phyloP scores from a whole-genome alignment of 1,140 invertebrate genomes.

The Scaptomyza hsui region DNA sequence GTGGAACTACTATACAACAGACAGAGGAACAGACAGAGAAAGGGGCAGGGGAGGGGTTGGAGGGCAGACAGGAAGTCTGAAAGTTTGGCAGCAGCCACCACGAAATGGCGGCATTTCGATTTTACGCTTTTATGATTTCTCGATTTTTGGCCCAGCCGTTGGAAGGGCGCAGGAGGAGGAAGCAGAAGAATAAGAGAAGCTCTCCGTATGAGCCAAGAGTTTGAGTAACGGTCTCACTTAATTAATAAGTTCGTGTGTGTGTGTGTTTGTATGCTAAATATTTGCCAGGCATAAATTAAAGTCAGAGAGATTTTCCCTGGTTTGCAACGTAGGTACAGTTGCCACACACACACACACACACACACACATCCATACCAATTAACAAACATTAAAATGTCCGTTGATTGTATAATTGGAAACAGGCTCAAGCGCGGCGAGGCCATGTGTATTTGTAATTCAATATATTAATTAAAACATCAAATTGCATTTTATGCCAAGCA shows the following conservation, averaged over 20 bases:
- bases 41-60: neutral
- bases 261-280: conserved; percentile 74
- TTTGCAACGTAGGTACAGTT: conserved; percentile 61
- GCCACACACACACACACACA: conserved; percentile 16
- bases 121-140: conserved; percentile 82
- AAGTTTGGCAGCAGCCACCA: conserved; percentile 69
- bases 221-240: conserved; percentile 52
- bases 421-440: conserved; percentile 1
- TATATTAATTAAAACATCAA: conserved; percentile 82
- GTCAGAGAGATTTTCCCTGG: conserved; percentile 2
- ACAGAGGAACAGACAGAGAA: conserved; percentile 5
- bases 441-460: conserved; percentile 63
- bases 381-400: conserved; percentile 55
- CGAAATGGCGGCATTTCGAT: conserved; percentile 76
- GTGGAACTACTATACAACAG: neutral
- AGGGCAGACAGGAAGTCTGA: conserved; percentile 56
- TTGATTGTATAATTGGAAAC: conserved; percentile 70
- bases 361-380: conserved; percentile 23
- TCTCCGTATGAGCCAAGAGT: conserved; percentile 4
- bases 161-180: neutral
- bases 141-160: conserved; percentile 50
- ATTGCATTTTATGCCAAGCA: conserved; percentile 70
- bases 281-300: conserved; percentile 76
- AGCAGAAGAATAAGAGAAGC: conserved; percentile 2
- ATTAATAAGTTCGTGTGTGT: conserved; percentile 68